Conservation (phyloP, 2,888 invertebrate species). For the Periphyllus acericola region DNA sequence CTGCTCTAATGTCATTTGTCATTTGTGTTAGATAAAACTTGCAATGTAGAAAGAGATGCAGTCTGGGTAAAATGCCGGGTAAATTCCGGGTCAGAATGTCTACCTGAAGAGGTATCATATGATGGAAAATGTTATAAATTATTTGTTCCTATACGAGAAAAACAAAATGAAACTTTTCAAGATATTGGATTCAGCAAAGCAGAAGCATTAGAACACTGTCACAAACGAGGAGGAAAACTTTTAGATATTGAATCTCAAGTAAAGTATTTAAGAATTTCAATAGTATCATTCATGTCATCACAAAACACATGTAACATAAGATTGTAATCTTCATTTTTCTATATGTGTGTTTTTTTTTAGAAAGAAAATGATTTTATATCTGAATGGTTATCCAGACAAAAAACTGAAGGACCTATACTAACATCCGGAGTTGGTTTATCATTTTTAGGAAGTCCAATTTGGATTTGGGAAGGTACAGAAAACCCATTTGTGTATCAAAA, state of each 20-base stretch:
- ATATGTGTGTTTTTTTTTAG: constrained; percentile 65
- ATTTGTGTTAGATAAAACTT: constrained; percentile 65
- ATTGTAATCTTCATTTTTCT: not conserved
- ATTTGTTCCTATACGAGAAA: constrained; percentile 66
- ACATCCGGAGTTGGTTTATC: constrained; percentile 70
- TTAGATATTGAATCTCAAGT: constrained; percentile 69
- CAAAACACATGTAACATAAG: not conserved
- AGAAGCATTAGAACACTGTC: constrained; percentile 69
- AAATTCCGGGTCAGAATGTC: constrained; percentile 68
- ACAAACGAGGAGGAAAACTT: constrained; percentile 68
- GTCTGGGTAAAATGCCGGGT: constrained; percentile 68
- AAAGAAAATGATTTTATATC: constrained; percentile 72
- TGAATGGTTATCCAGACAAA: constrained; percentile 68
- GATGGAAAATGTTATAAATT: constrained; percentile 70
- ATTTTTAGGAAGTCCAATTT: constrained; percentile 67
- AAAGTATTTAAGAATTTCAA: constrained; percentile 3
- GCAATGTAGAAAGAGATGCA: constrained; percentile 67
- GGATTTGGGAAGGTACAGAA: constrained; percentile 69
- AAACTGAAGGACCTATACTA: constrained; percentile 67
- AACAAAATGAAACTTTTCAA: constrained; percentile 64
- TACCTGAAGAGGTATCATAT: constrained; percentile 69
- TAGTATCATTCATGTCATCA: not conserved
- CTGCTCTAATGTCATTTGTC: too few relatives aligned
- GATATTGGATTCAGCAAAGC: constrained; percentile 67
- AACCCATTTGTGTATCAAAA: constrained; percentile 68